Base-by-base conservation (phyloP, 2,113 vertebrate species). In the Athene cunicularia region DNA sequence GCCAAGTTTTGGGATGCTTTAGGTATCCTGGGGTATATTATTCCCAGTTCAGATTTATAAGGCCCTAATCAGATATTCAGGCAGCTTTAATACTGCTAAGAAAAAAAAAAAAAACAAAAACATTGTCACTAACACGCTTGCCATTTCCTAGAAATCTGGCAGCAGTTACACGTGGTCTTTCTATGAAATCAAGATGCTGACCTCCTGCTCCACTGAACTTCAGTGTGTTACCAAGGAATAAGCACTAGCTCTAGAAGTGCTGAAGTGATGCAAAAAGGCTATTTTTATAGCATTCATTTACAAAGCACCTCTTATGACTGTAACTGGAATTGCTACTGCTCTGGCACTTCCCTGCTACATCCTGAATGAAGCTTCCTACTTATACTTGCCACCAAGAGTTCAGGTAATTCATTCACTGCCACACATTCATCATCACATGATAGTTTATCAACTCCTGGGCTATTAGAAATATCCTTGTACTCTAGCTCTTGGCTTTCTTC, bases 271-370 rank as follows among this genome's bases (percentile, higher is more conserved):
- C 84, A 81, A 4, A 56, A 70, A 59, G 80, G 64, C 56, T 55
- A 37, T 11, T 4, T 32, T 33, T 3, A 1, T 4, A 26, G 32
- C 6, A 43, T 22, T 3, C 4, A 0, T 3, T n/a, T 35, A 10
- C 55, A 58, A 16, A 79, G 14, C 73, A 20, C 18, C 64, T 28
- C 32, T 17, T 12, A 12, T 37, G 60, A 47, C 55, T 3, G 23
- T 6, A 45, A 4, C 70, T 1, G 27, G 9, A 43, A 26, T 6
- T 35, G 52, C 24, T 13, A 2, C 2, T 0, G 32, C 33, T 41
- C 64, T 8, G 26, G 62, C 19, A n/a, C 7, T 58, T 49, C 74
- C 76, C 37, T 9, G 2, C 32, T 5, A 9, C 24, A 43, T 3
- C 58, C 62, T 11, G 24, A 14, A 58, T 26, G 30, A n/a, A 9